Base-by-base conservation (phyloP, 2,797 vertebrate species). In the Meda fulgida region DNA sequence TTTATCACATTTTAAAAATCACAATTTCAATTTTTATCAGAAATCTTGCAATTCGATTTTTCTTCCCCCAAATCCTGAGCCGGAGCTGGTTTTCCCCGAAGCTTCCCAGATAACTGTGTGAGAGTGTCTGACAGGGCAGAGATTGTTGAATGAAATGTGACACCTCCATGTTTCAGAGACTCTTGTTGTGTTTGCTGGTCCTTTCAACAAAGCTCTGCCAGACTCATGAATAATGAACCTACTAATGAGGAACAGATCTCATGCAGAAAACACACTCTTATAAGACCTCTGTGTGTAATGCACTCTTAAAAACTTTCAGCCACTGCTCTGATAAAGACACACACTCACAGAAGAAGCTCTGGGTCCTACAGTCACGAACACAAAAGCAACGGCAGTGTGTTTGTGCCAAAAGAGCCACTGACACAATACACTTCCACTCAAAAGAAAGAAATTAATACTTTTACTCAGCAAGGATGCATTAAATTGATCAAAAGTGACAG, bases 81-180 rank as follows among this genome's bases (percentile, higher is more conserved):
- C 60, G 13, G 8, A 4, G 29, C 63, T 31, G 63, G 26, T 65
- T 4, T 16, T 0, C 14, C 63, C 63, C 29, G 14, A 29, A 14
- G 5, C 60, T 6, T 14, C n/a, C n/a, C 58, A n/a, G n/a, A n/a
- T n/a, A n/a, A n/a, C 1, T 31, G 31, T 48, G 1, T 48, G 46
- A 55, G 53, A 40, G 70, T 85, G 90, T 66, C 83, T 86, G 83
- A 89, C 40, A 84, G 82, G 73, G 23, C 76, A 29, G 80, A 90
- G 88, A 85, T 84, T 84, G 80, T 16, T 83, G 85, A 89, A 86
- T 83, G 70, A 86, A 84, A 88, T 84, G 31, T 40, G 84, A 89
- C 85, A 69, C 81, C 84, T 16, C 51, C 11, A 63, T 51, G 34
- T 80, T 81, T 72, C 79, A 80, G 65, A 86, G 84, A 43, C 66